These are phyloP conservation scores for Limnephilus lunatus DNA, from an alignment of 2,888 invertebrate species.

Conservation along the genomic window DNA sequence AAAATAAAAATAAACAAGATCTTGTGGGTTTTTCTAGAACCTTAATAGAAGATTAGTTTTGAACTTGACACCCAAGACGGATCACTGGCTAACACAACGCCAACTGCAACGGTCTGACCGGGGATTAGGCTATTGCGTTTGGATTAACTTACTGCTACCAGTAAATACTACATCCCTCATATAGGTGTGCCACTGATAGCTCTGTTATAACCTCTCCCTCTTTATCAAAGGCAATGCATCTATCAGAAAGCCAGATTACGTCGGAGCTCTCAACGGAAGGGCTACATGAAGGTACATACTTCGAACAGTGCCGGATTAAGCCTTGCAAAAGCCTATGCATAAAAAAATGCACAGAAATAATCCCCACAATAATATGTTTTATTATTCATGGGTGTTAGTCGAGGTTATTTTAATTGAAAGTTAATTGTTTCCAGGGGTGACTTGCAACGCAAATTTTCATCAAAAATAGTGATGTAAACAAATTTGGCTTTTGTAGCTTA, in stretches of 20 bases:
- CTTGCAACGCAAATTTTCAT: too few relatives aligned
- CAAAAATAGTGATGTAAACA: too few relatives aligned
- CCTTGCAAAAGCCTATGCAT: too few relatives aligned
- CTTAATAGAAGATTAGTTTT: conserved; percentile 23
- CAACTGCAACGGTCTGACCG: conserved; percentile 9
- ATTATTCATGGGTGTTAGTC: too few relatives aligned
- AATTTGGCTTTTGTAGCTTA: too few relatives aligned
- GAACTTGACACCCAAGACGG: conserved; percentile 37
- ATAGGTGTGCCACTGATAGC: not conserved
- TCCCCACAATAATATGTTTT: too few relatives aligned
- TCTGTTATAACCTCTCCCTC: not conserved
- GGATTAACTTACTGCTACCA: not conserved
- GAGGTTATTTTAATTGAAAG: too few relatives aligned
- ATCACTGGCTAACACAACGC: not conserved
- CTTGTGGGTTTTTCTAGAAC: not conserved
- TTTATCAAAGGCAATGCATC: not conserved
- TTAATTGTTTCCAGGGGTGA: too few relatives aligned
- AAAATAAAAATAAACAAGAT: not conserved
- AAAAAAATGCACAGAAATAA: too few relatives aligned
- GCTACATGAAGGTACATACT: not conserved
- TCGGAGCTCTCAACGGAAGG: not conserved
- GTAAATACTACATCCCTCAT: not conserved
- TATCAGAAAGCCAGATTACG: not conserved
- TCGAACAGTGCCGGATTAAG: not conserved
- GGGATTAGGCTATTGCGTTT: conserved; percentile 12